Base-by-base conservation (phyloP, 64 coral and sea anemone species). In the Platygyra sinensis region DNA sequence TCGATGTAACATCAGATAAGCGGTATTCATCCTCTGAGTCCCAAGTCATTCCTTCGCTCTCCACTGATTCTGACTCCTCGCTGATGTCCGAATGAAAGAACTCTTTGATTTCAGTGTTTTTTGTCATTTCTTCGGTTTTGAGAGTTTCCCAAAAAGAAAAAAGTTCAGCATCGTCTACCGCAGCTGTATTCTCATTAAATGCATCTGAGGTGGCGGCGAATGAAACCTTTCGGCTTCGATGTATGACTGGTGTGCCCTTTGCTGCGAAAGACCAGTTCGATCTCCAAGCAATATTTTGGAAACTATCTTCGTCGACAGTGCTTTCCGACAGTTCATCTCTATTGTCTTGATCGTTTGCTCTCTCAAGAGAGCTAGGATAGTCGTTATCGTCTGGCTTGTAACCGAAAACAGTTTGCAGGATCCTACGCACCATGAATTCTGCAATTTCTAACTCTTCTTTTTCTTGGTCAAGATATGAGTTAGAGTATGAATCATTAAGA, bases 391-490 rank as follows among this genome's bases (percentile, higher is more conserved):
- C 13, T 10, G 39, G 19, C 19, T 18, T 77, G 36, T 52, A 50
- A 50, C 74, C 38, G 39, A 50, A 50, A 20, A 77, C 7, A 18
- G 36, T 52, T 24, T 50, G 16, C 20, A 49, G 20, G 10, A 77
- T 77, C 39, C 39, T 38, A 2, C 9, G 20, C 9, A 50, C 22
- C 3, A 77, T 77, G 33, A 77, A 77, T 5, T 77, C 18, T 49
- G 74, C 36, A 24, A 77, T 42, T 46, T 77, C 74, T 20, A 77
- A 50, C 18, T 77, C 74, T 77, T 77, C 74, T 50, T n/a, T 20
- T 52, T 12, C 74, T 24, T 77, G 19, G 33, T 77, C 74, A 18
- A 24, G 13, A 11, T 22, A 17, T 24, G 36, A 77, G 20, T n/a
- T 49, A 0, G 74, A 42, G 33, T 77, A 77, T 19, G 36, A 50